Evolutionary conservation across 2,888 invertebrate species (phyloP), one percentile per base, ranked within the genome.

Genomic region (Odontomyia ornata): DNA sequence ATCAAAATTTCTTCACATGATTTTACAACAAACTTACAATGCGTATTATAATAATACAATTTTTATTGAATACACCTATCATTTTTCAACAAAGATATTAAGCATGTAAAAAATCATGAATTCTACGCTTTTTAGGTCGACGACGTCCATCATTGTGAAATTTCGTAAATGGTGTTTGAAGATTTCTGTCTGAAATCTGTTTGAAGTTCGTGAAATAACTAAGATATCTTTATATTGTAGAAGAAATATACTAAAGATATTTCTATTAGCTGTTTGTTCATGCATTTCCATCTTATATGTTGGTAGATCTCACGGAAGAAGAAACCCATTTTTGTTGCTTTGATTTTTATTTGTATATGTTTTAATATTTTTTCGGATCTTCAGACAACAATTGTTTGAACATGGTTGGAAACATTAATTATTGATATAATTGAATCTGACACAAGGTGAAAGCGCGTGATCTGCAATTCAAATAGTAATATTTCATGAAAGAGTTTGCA

Each of bases 1-100:
- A 27, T 62, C 27, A 25, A 23, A 13, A 62, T 62, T 62, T 62
- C 62, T 62, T 62, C 62, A 62, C 62, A 62, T 62, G 28, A 62
- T 62, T n/a, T 27, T 27, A 28, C 28, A 27, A 62, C 23, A 62
- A 18, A 52, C 52, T 18, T 52, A 52, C 52, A 52, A 52, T 52
- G 25, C 62, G 62, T 27, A 62, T 21, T 60, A 62, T 62, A 62
- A 62, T 27, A 62, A 28, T 28, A 27, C 62, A 60, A 60, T 60
- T 60, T 60, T 23, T 60, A 60, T 60, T 60, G 60, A 60, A 60
- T 60, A 3, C 60, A 21, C 60, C 60, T 18, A 60, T 60, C 60
- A 60, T 60, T 60, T 60, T 60, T 60, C 60, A 60, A 15, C 52
- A 18, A 15, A 52, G 52, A 52, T 36, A 52, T 52, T 52, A 52